Conservation (phyloP, 2,888 invertebrate species). For the Zaprionus lineosus region DNA sequence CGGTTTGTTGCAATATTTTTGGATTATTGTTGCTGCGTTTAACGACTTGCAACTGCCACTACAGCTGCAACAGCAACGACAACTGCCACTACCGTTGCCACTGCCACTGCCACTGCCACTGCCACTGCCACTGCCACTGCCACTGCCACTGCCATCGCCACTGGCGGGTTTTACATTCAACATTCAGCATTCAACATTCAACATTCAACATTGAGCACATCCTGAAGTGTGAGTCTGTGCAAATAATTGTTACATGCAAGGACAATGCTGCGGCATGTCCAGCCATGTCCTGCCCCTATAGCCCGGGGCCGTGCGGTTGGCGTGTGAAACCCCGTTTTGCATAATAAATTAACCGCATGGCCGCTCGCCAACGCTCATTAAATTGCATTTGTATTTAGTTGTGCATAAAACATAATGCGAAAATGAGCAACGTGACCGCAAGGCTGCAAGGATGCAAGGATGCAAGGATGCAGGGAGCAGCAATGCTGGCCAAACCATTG, state of each 20-base stretch:
- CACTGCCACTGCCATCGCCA: no score
- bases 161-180: no score
- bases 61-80: slow-evolving; percentile 1
- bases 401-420: slow-evolving; percentile 75
- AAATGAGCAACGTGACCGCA: slow-evolving; percentile 72
- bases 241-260: slow-evolving; percentile 70
- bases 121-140: no score
- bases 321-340: slow-evolving; percentile 53
- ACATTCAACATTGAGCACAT: no score
- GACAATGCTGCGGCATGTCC: slow-evolving; percentile 65
- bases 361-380: slow-evolving; percentile 67
- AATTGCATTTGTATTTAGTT: slow-evolving; percentile 76
- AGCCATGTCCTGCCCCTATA: slow-evolving; percentile 11
- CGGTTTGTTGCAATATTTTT: slow-evolving; percentile 41
- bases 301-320: not conserved
- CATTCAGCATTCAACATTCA: no score
- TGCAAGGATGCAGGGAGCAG: no score
- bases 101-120: slow-evolving; percentile 5
- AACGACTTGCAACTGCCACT: slow-evolving; percentile 40
- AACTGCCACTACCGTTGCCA: slow-evolving; percentile 1
- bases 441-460: no score
- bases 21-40: slow-evolving; percentile 51
- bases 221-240: slow-evolving; percentile 36
- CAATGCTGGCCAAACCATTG: slow-evolving; percentile 10
- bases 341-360: slow-evolving; percentile 74